phyloP scores from a whole-genome alignment of 2,113 vertebrate species.

The Pristiophorus japonicus region DNA sequence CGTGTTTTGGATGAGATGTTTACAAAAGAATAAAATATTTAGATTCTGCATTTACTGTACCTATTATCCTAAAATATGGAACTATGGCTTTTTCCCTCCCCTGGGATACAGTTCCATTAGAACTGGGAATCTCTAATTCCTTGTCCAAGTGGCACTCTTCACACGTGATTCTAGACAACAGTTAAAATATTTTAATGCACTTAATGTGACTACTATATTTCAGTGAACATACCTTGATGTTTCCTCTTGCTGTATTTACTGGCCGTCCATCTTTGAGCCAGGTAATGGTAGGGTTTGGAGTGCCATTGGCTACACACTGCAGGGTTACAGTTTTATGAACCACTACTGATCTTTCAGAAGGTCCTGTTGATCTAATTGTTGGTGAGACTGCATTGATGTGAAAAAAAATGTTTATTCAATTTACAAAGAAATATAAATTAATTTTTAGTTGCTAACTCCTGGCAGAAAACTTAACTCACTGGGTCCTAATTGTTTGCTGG shows the following conservation, averaged over 20 bases:
- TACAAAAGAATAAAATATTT: no score
- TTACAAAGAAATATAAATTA: background rate
- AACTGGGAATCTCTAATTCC: background rate
- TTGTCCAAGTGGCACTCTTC: background rate
- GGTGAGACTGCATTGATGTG: constrained; percentile 71
- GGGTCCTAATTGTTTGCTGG: background rate
- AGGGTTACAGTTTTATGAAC: constrained; percentile 66
- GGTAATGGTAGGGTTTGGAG: constrained; percentile 80
- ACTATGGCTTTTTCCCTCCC: background rate
- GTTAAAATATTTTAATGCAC: background rate
- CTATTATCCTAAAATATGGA: background rate
- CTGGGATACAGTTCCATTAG: background rate
- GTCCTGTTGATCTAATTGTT: constrained; percentile 69
- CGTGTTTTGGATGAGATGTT: background rate
- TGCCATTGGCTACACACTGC: constrained; percentile 78
- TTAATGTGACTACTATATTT: background rate
- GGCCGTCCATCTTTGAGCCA: constrained; percentile 89
- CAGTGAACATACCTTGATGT: constrained; percentile 64
- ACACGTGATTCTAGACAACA: background rate
- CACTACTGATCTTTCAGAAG: constrained; percentile 70
- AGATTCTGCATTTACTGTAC: background rate
- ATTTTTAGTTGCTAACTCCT: background rate
- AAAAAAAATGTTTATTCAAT: background rate
- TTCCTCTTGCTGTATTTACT: constrained; percentile 71
- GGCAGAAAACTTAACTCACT: background rate